Base-by-base conservation (phyloP, 1,140 invertebrate species). In the Steinernema feltiae region DNA sequence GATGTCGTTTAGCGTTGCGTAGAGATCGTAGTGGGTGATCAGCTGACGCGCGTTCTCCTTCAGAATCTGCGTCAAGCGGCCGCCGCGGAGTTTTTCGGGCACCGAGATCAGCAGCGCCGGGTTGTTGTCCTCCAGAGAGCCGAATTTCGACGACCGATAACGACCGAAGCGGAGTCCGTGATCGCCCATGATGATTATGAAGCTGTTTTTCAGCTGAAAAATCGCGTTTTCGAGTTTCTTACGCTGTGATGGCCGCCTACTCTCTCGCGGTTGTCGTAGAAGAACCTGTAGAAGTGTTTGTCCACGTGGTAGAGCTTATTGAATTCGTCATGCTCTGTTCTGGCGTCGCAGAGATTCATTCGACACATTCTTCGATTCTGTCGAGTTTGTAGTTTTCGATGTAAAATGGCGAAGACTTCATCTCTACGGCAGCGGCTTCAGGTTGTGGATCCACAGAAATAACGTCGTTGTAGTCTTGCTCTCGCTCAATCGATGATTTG, bases 1-100 rank as follows among this genome's bases (percentile, higher is more conserved):
- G 72, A 79, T 79, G 18, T 81, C 76, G 1, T 72, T 31, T n/a
- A 81, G 41, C 31, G 78, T 79, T 0, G 79, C 73, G 46, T 81
- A 81, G 1, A 79, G 27, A 31, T 79, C 78, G 48, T 69, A 81
- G 69, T 81, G 78, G 35, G 74, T 79, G 0, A 81, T n/a, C 48
- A 79, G 30, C 32, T 81, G 69, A 0, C 69, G 29, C 27, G 63
- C 15, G 72, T 79, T 81, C 21, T 78, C 32, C 30, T 69, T 31
- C 21, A 79, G 24, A 30, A 32, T 32, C 1, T 79, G 27, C 74
- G 24, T 79, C 1, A 79, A 35, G 31, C 17, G 7, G 0, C 41
- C 7, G 3, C 29, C 1, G 24, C 78, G 29, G n/a, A 79, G 46
- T 29, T 79, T 78, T 12, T 78, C 30, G 3, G 78, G 78, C 30